Evolutionary conservation across 2,113 vertebrate genomes (phyloP).

Genomic region (Mesitornis unicolor): DNA sequence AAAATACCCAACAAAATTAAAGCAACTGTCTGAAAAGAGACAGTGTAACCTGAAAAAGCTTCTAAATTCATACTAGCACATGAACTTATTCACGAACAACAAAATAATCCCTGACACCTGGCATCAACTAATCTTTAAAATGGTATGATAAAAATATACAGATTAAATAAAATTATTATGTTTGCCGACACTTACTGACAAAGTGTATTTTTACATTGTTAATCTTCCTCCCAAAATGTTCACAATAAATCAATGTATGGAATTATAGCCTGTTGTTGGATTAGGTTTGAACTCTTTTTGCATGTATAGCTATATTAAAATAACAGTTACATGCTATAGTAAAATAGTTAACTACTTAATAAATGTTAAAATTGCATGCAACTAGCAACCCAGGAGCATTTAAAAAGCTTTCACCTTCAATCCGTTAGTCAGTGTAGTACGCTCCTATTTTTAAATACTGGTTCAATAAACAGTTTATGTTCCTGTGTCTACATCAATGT

Average conservation of each 20-base stretch:
- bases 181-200: not conserved
- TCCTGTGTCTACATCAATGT: not conserved
- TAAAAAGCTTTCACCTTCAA: constrained; percentile 30
- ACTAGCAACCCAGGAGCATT: constrained; percentile 27
- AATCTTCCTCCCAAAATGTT: constrained; percentile 35
- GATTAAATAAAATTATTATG: not conserved
- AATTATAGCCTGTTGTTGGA: not conserved
- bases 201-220: constrained; percentile 12
- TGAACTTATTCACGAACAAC: not conserved
- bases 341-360: constrained; percentile 24
- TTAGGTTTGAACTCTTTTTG: not conserved
- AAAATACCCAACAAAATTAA: not conserved
- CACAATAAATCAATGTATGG: not conserved
- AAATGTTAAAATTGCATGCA: constrained; percentile 1
- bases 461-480: constrained; percentile 47
- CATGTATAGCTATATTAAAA: not conserved
- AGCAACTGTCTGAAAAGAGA: not conserved
- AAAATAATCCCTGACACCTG: not conserved
- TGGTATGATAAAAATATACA: not conserved
- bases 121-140: constrained; percentile 6
- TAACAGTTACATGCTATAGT: not conserved
- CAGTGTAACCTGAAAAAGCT: not conserved
- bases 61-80: not conserved
- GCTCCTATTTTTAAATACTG: constrained; percentile 51
- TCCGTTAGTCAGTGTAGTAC: not conserved